A percentile compares a stretch with the other conserved stretches of the same genome.
Conservation (phyloP, 2,888 invertebrate species). For the Pegoplata infirma region DNA sequence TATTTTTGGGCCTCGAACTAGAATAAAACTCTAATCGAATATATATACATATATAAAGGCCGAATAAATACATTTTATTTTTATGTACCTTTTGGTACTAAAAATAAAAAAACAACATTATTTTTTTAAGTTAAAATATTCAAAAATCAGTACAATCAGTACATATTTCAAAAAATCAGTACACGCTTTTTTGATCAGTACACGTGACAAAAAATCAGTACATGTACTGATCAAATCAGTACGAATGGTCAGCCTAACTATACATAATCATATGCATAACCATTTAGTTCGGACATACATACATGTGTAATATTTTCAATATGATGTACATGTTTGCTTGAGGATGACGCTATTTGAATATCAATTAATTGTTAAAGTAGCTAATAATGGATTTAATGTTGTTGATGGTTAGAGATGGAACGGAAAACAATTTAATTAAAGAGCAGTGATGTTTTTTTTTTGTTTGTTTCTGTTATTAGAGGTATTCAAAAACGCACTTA, state of each 20-base stretch:
- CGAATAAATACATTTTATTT: no score
- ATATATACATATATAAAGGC: no score
- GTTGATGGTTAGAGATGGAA: slow-evolving; percentile 27
- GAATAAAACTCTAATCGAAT: no score
- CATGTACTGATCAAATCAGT: not conserved
- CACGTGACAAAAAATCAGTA: not conserved
- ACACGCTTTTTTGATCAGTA: no score
- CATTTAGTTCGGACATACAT: not conserved
- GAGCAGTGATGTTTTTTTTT: slow-evolving; percentile 41
- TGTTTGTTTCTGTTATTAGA: not conserved
- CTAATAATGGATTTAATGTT: not conserved
- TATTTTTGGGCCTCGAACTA: no score
- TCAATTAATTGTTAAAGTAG: slow-evolving; percentile 46
- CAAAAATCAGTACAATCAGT: no score
- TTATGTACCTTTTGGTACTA: no score
- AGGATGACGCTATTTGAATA: slow-evolving; percentile 50
- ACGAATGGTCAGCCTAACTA: not conserved
- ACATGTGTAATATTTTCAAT: not conserved
- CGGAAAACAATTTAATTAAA: slow-evolving; percentile 58
- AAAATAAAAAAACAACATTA: no score
- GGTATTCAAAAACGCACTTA: no score
- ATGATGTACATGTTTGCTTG: not conserved
- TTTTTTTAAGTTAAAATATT: no score
- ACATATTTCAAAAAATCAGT: no score
- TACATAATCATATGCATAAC: slow-evolving; percentile 50